phyloP scores from a whole-genome alignment of 2,113 vertebrate species.

The Symphodus melops region DNA sequence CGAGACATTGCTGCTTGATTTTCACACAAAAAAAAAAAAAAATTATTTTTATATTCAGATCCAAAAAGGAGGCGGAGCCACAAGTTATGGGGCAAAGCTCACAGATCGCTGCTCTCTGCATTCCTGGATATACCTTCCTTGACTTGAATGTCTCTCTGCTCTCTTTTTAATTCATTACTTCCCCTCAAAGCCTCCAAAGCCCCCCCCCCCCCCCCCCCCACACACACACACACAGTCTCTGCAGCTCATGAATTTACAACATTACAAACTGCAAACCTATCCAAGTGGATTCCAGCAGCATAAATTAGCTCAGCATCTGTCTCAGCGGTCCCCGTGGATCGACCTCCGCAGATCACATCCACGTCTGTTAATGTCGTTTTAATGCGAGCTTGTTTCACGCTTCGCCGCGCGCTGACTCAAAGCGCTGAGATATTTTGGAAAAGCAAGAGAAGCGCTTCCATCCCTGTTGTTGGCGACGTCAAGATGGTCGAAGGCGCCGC shows the following conservation, averaged over 20 bases:
- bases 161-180: conserved; percentile 4
- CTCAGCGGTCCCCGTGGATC: conserved; percentile 1
- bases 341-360: background rate
- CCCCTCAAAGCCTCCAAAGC: background rate
- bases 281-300: conserved; percentile 34
- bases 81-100: too few species aligned
- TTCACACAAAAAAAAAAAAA: too few species aligned
- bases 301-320: conserved; percentile 51
- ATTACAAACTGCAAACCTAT: conserved; percentile 20
- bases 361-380: conserved; percentile 30
- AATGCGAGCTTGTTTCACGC: background rate
- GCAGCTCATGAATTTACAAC: conserved; percentile 39
- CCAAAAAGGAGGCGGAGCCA: too few species aligned
- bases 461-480: background rate
- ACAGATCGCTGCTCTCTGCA: too few species aligned
- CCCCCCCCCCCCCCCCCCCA: too few species aligned
- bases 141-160: conserved; percentile 9
- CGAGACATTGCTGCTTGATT: too few species aligned
- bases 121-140: background rate
- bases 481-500: conserved; percentile 14
- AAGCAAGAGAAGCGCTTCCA: background rate
- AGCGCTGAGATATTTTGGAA: background rate
- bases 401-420: background rate
- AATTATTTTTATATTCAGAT: too few species aligned
- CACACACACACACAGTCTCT: too few species aligned